Percentiles rank a stretch among this genome's conserved stretches.
phyloP scores from a whole-genome alignment of 2,888 invertebrate species.

The Arrhopalites spinosus region DNA sequence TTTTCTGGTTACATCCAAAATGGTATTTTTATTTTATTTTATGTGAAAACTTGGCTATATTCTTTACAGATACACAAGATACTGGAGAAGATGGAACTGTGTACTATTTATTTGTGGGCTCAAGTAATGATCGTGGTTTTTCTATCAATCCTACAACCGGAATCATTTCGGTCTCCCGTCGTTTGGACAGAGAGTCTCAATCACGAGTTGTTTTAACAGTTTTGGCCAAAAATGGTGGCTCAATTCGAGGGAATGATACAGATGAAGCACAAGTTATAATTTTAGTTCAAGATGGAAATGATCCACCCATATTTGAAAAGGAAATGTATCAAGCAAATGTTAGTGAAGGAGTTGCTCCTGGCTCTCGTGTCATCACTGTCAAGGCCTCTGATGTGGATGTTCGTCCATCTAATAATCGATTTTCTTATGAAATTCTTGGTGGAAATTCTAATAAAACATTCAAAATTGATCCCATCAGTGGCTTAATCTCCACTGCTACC shows the following conservation, averaged over 20 bases:
- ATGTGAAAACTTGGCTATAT: no score
- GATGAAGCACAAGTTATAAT: constrained; percentile 93
- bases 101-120: constrained; percentile 80
- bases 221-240: constrained; percentile 91
- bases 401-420: constrained; percentile 86
- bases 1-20: no score
- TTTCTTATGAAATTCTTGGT: constrained; percentile 84
- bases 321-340: constrained; percentile 76
- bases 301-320: constrained; percentile 90
- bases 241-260: constrained; percentile 91
- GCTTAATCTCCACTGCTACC: constrained; percentile 74
- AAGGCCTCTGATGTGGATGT: constrained; percentile 91
- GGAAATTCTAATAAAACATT: constrained; percentile 83
- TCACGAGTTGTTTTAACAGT: constrained; percentile 81
- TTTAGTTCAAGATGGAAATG: constrained; percentile 93
- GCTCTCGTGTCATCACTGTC: constrained; percentile 76
- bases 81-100: constrained; percentile 79
- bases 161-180: constrained; percentile 74
- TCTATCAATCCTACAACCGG: constrained; percentile 79
- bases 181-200: constrained; percentile 74
- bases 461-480: constrained; percentile 83
- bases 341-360: constrained; percentile 77
- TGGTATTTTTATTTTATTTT: no score
- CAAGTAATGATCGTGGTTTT: constrained; percentile 69
- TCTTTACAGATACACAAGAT: constrained; percentile 88